Evolutionary conservation across 1,140 invertebrate genomes (phyloP), one percentile per base, ranked within the genome.

Genomic region (Neodiprion virginianus): DNA sequence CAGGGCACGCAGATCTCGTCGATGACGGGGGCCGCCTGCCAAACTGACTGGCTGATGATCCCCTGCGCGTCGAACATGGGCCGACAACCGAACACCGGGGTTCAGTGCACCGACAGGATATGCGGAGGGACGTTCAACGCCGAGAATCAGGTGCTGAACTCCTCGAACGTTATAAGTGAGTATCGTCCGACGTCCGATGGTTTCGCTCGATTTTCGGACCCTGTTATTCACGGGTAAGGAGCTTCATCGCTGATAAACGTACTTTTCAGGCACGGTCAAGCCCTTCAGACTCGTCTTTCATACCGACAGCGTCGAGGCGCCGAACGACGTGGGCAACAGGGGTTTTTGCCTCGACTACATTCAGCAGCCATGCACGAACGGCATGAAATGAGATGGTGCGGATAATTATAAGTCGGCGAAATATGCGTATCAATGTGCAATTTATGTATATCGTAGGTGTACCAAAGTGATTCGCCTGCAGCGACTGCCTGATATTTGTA

Each of bases 271-370:
- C 83, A 94, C 90, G 66, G 92, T 95, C 10, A 93, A 94, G 78
- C 95, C 95, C 0, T 96, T 96, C 76, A 89, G 94, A n/a, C 81
- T 96, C 3, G 90, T 91, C 76, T 95, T 94, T 77, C 95, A 96
- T 76, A 93, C 94, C 0, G 94, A 96, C 83, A 91, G 90, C 48
- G 90, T 92, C 0, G 95, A 96, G 84, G 91, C 92, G 0, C 94
- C 93, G 0, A 90, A 90, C 4, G 94, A 95, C 78, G 85, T 92
- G 0, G 93, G 91, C 67, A 95, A 96, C 83, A 89, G 93, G 77
- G 95, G 95, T 3, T 96, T 95, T 81, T 96, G 94, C 77, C 83
- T 96, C 1, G 94, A 95, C 81, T 96, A 95, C 78, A 90, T 95
- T 4, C 95, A 96, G 85, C 95, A 96, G 81, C 95, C 95, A 0